Base-by-base conservation (phyloP, 2,113 vertebrate genomes). In the Aviceda subcristata region DNA sequence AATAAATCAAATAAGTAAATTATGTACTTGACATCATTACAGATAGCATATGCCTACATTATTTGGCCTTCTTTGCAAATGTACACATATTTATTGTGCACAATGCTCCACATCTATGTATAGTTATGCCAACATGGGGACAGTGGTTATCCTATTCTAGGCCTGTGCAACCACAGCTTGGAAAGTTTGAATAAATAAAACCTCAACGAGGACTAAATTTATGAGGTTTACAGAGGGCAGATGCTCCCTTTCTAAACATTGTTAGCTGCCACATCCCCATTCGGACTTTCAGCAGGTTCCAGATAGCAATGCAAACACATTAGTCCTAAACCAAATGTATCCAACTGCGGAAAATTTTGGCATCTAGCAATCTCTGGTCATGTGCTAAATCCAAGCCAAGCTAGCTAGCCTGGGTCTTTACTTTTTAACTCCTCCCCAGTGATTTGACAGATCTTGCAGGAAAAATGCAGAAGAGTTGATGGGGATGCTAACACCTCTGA, bases 31-130 rank as follows among this genome's bases (percentile, higher is more conserved):
- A 59, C 26, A 62, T 56, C 79, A 36, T 82, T 72, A 55, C 27
- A 62, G 59, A 55, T 21, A 55, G 17, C 43, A 22, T 36, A 50
- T 30, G 32, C 18, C 21, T 63, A 51, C 20, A 43, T 73, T 77
- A 67, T 63, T 79, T 86, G 73, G 26, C 48, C 43, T 62, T 14
- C 41, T 73, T 63, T 63, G 29, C 32, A 69, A 62, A 62, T 45
- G 36, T 26, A 23, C 57, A 6, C 0, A 0, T 38, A 51, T 4
- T 5, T 36, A 36, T 23, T 41, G 16, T 48, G 23, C 53, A 30
- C 39, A 73, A 5, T 26, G 9, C 12, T 73, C 74, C 45, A 7
- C 34, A 43, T 38, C 43, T 22, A 5, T n/a, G 62, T 29, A 23
- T 6, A 74, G 50, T 51, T 71, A 66, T 16, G 18, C 29, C 29